phyloP scores from a whole-genome alignment of 1,140 invertebrate genomes.

The Hycleus phaleratus region DNA sequence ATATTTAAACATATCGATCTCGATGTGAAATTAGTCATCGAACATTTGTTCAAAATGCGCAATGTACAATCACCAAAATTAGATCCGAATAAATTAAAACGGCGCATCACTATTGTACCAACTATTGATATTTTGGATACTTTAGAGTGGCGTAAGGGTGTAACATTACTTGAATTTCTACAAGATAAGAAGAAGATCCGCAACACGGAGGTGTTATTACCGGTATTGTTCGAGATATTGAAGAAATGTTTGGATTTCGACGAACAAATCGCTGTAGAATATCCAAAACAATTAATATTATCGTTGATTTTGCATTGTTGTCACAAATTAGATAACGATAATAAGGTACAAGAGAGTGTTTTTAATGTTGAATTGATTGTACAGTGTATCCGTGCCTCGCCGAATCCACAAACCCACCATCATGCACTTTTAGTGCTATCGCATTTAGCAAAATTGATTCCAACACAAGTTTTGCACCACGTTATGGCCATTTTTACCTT shows the following conservation, averaged over 20 bases:
- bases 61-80: constrained; percentile 36
- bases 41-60: constrained; percentile 53
- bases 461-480: constrained; percentile 79
- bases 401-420: constrained; percentile 90
- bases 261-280: constrained; percentile 77
- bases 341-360: constrained; percentile 48
- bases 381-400: constrained; percentile 77
- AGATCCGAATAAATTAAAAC: constrained; percentile 29
- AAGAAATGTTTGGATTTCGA: constrained; percentile 72
- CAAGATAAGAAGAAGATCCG: constrained; percentile 74
- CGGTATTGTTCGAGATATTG: constrained; percentile 72
- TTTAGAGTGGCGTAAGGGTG: constrained; percentile 66
- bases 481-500: constrained; percentile 95
- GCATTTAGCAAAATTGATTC: constrained; percentile 63
- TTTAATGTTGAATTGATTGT: constrained; percentile 79
- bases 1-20: constrained; percentile 62
- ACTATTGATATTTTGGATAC: constrained; percentile 53
- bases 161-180: constrained; percentile 72
- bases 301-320: constrained; percentile 69
- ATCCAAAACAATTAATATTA: constrained; percentile 79
- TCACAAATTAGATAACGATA: constrained; percentile 42
- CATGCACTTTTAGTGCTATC: constrained; percentile 78
- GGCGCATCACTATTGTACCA: constrained; percentile 42
- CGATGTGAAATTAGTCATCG: constrained; percentile 53
- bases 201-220: constrained; percentile 57